Evolutionary conservation across 2,888 invertebrate species (phyloP), one percentile per base, ranked within the genome.

Genomic region (Rhagophthalmus giganteus): DNA sequence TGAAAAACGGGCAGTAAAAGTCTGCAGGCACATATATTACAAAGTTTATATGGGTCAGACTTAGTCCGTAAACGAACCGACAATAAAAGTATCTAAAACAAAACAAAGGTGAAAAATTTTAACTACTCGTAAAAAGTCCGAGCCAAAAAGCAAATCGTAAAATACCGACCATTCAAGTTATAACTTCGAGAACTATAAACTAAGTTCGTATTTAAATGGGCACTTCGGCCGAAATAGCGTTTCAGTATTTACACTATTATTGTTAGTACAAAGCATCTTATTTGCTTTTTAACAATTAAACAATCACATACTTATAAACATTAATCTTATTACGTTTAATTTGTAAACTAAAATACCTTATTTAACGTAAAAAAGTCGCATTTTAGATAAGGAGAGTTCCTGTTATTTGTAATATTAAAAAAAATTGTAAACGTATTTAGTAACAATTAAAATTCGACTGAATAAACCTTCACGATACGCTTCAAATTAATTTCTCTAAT

Each of bases 21-120:
- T 73, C 73, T 65, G 65, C 65, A 64, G 70, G 70, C 70, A 71
- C 72, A 72, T 73, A 73, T 73, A 72, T 73, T 73, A 73, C 72
- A 70, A 73, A 73, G 72, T 74, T 74, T 74, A 73, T 72, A 73
- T 68, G 69, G 68, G 67, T 69, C 68, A 38, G 69, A 70, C 67
- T 68, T 62, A 69, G 70, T 67, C 66, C 60, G 68, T 66, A 65
- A 70, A 71, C 68, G 70, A 68, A 68, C 71, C 72, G 72, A 67
- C 71, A 67, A 68, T 69, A 71, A 72, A 71, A 70, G 64, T 66
- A 64, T 65, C 66, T 63, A 63, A 68, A 71, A 70, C 69, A 70
- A 73, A 72, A 71, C 68, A 66, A 70, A 72, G 70, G 70, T 70
- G 70, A 69, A 71, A 70, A 72, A 70, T 71, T 73, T 72, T 71